Conservation (phyloP, 2,888 invertebrate species). For the Pterobdella sp. region DNA sequence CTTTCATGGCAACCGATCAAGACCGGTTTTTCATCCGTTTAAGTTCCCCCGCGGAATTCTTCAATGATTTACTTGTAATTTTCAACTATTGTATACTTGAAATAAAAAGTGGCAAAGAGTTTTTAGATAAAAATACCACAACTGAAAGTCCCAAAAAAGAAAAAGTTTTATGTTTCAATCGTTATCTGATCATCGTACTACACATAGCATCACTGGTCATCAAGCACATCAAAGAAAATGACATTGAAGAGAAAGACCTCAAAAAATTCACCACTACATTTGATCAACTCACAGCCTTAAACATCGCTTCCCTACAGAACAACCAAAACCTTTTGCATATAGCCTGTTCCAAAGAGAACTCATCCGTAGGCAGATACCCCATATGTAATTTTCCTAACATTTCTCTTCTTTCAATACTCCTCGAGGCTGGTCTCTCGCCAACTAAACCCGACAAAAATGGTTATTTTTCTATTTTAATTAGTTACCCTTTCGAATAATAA, state of each 20-base stretch:
- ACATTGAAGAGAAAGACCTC: constrained; percentile 43
- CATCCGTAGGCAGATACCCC: constrained; percentile 62
- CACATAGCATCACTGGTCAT: constrained; percentile 55
- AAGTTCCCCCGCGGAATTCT: constrained; percentile 59
- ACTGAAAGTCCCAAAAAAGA: constrained; percentile 37
- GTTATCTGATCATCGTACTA: constrained; percentile 75
- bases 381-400: constrained; percentile 66
- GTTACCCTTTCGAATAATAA: too few species aligned
- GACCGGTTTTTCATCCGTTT: background rate
- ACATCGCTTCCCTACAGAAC: constrained; percentile 54
- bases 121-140: constrained; percentile 29
- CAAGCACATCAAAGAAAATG: constrained; percentile 48
- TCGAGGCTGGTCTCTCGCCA: constrained; percentile 64
- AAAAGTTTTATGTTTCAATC: constrained; percentile 66
- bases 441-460: constrained; percentile 18
- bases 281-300: constrained; percentile 67
- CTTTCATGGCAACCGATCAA: constrained; percentile 73
- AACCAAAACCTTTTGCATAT: constrained; percentile 59
- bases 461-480: background rate
- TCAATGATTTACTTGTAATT: constrained; percentile 72
- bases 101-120: constrained; percentile 53
- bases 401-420: constrained; percentile 59
- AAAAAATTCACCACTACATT: constrained; percentile 62
- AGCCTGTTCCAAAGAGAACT: constrained; percentile 71
- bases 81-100: constrained; percentile 67